These are phyloP conservation scores for Alviniconcha strummeri DNA, from an alignment of 2,888 invertebrate species.

Conservation along the genomic window DNA sequence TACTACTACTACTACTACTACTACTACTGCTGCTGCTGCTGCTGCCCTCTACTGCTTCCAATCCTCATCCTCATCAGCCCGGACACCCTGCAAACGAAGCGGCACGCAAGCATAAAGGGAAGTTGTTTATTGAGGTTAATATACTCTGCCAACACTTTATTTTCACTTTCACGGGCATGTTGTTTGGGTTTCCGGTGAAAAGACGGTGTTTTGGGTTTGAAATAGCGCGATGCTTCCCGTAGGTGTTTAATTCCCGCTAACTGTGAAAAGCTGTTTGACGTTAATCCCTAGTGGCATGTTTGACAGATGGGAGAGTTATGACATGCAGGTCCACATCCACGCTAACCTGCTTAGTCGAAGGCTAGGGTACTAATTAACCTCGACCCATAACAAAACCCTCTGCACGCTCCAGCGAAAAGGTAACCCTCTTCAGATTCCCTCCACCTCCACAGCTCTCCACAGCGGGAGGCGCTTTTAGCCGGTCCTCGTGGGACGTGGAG, in stretches of 20 bases:
- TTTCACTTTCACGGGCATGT: neutral
- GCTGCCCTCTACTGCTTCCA: neutral
- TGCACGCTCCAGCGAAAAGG: neutral
- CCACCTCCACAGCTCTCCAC: neutral
- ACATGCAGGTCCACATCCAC: constrained; percentile 12
- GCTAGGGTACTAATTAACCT: constrained; percentile 18
- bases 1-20: constrained; percentile 31
- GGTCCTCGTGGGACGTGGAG: constrained; percentile 1
- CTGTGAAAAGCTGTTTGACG: neutral
- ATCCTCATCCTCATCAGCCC: no score
- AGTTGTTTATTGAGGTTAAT: no score
- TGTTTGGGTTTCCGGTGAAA: neutral
- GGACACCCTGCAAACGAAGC: no score
- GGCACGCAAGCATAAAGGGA: no score
- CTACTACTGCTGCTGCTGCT: constrained; percentile 23
- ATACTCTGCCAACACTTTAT: neutral
- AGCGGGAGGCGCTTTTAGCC: constrained; percentile 1
- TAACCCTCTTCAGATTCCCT: neutral
- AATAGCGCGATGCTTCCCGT: neutral
- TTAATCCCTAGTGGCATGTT: constrained; percentile 19
- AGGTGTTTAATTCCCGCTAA: neutral
- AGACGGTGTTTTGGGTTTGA: neutral
- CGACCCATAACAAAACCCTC: neutral
- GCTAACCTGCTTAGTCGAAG: constrained; percentile 10
- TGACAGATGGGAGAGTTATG: constrained; percentile 23